phyloP scores from a whole-genome alignment of 1,140 invertebrate genomes.

The Mactra quadrangularis region DNA sequence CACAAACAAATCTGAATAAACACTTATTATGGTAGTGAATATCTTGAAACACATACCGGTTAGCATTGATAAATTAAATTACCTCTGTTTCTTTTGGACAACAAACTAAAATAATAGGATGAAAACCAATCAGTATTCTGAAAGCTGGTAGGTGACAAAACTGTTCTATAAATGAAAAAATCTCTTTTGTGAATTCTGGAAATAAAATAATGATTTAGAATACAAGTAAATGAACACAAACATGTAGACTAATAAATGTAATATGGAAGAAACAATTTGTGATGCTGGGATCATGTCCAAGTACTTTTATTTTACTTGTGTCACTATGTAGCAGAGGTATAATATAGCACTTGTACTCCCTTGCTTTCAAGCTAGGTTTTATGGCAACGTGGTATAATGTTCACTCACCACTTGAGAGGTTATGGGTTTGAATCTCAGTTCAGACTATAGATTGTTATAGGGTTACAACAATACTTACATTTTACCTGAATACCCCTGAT shows the following conservation, averaged over 20 bases:
- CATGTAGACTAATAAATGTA: neutral
- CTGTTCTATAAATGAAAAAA: constrained; percentile 2
- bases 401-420: neutral
- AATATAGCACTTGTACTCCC: no score
- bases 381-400: neutral
- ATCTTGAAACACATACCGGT: no score
- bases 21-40: no score
- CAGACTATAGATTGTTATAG: no score
- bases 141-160: constrained; percentile 16
- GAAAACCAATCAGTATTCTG: constrained; percentile 22
- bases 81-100: constrained; percentile 44
- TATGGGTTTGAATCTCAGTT: no score
- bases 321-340: neutral
- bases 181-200: constrained; percentile 39
- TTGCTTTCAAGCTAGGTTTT: neutral
- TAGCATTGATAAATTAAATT: no score
- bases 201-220: neutral
- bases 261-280: neutral
- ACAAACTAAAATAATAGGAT: constrained; percentile 36
- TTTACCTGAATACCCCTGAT: no score
- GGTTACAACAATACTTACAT: no score
- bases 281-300: no score
- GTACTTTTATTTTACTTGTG: neutral
- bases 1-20: no score
- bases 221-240: neutral